Conservation (phyloP, 2,797 vertebrate genomes). For the Acanthiza pusilla region DNA sequence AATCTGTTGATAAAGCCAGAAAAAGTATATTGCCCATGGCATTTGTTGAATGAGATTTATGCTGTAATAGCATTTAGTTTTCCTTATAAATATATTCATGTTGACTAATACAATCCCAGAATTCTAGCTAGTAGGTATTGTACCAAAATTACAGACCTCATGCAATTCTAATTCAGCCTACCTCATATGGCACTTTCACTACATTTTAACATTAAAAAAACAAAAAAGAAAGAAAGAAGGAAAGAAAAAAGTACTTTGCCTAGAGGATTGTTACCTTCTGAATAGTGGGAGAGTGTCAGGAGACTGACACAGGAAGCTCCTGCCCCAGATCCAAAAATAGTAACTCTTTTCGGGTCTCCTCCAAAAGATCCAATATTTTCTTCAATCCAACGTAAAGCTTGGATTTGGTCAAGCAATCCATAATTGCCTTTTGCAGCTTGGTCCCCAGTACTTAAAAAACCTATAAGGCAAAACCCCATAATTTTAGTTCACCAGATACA, state of each 20-base stretch:
- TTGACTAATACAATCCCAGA: neutral
- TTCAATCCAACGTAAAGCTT: constrained; percentile 95
- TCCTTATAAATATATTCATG: neutral
- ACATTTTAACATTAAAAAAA: neutral
- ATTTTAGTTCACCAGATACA: constrained; percentile 26
- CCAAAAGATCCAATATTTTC: constrained; percentile 95
- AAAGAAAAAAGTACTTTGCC: neutral
- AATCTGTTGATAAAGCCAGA: neutral
- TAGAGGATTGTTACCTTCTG: constrained; percentile 83
- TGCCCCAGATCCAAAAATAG: constrained; percentile 94
- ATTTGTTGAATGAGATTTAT: neutral
- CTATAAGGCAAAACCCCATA: constrained; percentile 64
- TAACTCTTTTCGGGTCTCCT: constrained; percentile 93
- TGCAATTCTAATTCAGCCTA: neutral
- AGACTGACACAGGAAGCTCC: constrained; percentile 96
- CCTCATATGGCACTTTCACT: neutral
- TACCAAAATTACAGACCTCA: neutral
- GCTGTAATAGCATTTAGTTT: neutral
- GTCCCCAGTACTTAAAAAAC: constrained; percentile 95
- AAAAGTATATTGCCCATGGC: neutral
- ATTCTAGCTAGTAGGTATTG: neutral
- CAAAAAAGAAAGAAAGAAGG: neutral
- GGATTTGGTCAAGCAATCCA: constrained; percentile 95
- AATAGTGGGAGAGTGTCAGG: constrained; percentile 95
- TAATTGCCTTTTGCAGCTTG: constrained; percentile 98